These are phyloP conservation scores for Condylostylus longicornis DNA, from an alignment of 1,140 invertebrate species.

Conservation along the genomic window DNA sequence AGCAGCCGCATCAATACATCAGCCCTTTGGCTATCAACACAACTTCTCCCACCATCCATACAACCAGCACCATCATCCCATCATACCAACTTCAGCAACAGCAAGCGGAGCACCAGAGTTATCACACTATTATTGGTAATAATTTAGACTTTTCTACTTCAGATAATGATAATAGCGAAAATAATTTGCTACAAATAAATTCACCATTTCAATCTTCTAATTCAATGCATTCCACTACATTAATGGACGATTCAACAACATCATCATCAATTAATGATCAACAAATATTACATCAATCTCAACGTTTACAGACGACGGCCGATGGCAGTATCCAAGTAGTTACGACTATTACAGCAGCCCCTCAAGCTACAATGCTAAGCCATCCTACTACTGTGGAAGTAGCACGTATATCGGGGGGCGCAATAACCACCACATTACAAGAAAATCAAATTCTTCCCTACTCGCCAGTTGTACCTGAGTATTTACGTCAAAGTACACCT, in stretches of 20 bases:
- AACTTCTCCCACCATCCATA: conserved; percentile 2
- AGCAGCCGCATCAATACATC: conserved; percentile 33
- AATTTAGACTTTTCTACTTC: too few species aligned
- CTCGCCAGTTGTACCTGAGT: background rate
- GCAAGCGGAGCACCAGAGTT: conserved; percentile 29
- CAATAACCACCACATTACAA: too few species aligned
- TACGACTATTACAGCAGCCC: conserved; percentile 18
- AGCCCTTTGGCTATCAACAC: conserved; percentile 14
- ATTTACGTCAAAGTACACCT: conserved; percentile 19
- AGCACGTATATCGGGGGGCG: background rate
- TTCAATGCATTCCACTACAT: background rate
- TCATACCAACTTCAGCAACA: conserved; percentile 28
- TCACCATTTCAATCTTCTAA: background rate
- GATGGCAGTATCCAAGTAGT: conserved; percentile 20
- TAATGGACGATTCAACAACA: background rate
- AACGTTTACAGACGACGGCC: background rate
- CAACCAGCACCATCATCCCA: conserved; percentile 17
- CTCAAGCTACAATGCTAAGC: conserved; percentile 5
- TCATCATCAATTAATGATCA: background rate
- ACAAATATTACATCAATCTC: background rate
- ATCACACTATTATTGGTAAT: conserved; percentile 34
- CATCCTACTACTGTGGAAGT: background rate
- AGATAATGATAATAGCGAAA: background rate
- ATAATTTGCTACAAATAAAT: background rate
- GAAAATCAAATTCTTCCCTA: too few species aligned